Evolutionary conservation across 1,140 invertebrate genomes (phyloP).

Genomic region (Parapsyche elsis): DNA sequence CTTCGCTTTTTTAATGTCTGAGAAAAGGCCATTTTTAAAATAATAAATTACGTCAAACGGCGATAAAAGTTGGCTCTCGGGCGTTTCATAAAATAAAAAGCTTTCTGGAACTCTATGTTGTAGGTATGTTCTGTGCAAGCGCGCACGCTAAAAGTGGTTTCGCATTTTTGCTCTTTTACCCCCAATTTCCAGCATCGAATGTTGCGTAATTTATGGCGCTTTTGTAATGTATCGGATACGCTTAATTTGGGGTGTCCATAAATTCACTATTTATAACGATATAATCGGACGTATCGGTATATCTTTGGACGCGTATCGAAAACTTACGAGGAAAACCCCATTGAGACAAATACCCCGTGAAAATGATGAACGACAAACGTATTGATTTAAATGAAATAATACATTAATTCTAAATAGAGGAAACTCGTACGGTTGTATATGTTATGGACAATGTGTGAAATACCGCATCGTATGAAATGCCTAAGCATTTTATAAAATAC

Average conservation of each 20-base stretch:
- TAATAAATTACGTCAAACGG: conserved; percentile 31
- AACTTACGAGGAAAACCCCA: not conserved
- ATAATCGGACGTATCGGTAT: too few relatives aligned
- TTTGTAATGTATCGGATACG: conserved; percentile 13
- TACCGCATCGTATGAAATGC: too few relatives aligned
- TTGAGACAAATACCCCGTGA: too few relatives aligned
- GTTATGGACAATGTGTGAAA: too few relatives aligned
- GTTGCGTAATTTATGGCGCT: conserved; percentile 16
- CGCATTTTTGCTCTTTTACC: not conserved
- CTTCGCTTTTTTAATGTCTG: conserved; percentile 18
- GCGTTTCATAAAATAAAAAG: conserved; percentile 37
- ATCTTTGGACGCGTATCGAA: not conserved
- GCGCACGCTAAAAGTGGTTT: conserved; percentile 16
- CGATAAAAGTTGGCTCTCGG: conserved; percentile 36
- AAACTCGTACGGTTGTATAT: too few relatives aligned
- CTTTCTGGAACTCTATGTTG: conserved; percentile 18
- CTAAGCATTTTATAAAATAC: too few relatives aligned
- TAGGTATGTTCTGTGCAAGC: not conserved
- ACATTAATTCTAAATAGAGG: too few relatives aligned
- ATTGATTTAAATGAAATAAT: too few relatives aligned
- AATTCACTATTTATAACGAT: too few relatives aligned
- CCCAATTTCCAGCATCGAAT: not conserved
- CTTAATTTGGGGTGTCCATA: not conserved
- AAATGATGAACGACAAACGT: too few relatives aligned
- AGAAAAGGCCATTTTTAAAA: conserved; percentile 35